Evolutionary conservation across 2,888 invertebrate genomes (phyloP), one percentile per base, ranked within the genome.

Genomic region (Andrena marginata): DNA sequence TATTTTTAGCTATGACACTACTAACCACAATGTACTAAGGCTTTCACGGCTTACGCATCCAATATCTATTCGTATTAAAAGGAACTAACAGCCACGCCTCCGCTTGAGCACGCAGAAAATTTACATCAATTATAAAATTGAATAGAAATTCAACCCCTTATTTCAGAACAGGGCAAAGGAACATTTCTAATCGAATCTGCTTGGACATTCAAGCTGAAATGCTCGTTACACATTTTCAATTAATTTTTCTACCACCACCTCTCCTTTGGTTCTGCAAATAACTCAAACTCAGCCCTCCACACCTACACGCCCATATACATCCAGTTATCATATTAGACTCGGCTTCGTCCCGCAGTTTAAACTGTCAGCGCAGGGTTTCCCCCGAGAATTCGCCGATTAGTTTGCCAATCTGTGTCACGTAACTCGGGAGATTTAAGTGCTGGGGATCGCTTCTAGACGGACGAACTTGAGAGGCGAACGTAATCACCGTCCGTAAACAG

Each of bases 351-450:
- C 71, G 49, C 65, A 62, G 60, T 86, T 79, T 74, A 64, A 80
- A 84, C 79, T 71, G 84, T 76, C 78, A 67, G 42, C 73, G 56
- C 69, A 56, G 49, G 80, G 63, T 74, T 84, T 84, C 81, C 64
- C 20, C 42, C 33, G 71, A 48, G 76, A 86, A 84, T 84, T 84
- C 31, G 74, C 73, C 68, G 68, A 84, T 86, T 86, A 78, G 71
- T 73, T 76, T 70, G 62, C 64, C 72, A 54, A 81, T 74, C 56
- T 59, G 59, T 74, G 81, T 62, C 77, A 56, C 63, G 49, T 65
- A 69, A 54, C 35, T 69, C 5, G 20, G 35, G 13, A 29, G 26
- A 42, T 67, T 54, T 7, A 33, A 23, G 48, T 13, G 26, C 16
- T 7, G 60, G 10, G 29, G 10, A 59, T 68, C 20, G n/a, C 8